Evolutionary conservation across 2,797 vertebrate species (phyloP).

Genomic region (Acanthornis magna): DNA sequence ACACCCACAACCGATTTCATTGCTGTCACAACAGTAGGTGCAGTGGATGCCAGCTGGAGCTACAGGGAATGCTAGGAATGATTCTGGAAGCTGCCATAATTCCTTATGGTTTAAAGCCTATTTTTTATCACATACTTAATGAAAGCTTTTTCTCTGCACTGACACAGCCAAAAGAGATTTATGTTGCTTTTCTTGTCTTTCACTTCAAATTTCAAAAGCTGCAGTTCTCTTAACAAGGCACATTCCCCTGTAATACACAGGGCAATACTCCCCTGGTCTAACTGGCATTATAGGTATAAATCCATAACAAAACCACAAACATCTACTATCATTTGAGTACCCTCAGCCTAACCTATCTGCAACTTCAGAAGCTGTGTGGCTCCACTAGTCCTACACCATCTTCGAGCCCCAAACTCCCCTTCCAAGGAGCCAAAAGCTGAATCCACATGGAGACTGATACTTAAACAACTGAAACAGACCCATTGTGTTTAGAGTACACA

Average conservation of each 20-base stretch:
- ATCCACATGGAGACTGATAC: fast-evolving
- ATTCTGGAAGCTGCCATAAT: neutral
- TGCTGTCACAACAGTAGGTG: neutral
- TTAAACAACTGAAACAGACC: neutral
- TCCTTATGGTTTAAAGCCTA: neutral
- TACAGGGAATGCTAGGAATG: neutral
- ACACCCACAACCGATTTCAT: neutral
- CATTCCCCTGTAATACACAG: neutral
- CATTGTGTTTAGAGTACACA: neutral
- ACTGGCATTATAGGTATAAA: neutral
- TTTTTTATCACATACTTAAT: neutral
- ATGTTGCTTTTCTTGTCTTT: neutral
- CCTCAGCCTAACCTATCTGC: neutral
- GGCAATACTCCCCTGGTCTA: neutral
- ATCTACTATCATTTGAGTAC: neutral
- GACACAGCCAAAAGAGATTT: neutral
- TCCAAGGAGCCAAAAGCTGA: neutral
- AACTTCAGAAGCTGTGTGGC: fast-evolving
- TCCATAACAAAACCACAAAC: neutral
- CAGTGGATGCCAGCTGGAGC: neutral
- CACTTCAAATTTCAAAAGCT: neutral
- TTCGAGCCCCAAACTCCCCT: fast-evolving
- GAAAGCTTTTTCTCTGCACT: neutral
- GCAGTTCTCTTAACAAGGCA: neutral
- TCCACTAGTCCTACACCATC: neutral